phyloP scores from a whole-genome alignment of 2,888 invertebrate species.

The Mallateleia sp. region DNA sequence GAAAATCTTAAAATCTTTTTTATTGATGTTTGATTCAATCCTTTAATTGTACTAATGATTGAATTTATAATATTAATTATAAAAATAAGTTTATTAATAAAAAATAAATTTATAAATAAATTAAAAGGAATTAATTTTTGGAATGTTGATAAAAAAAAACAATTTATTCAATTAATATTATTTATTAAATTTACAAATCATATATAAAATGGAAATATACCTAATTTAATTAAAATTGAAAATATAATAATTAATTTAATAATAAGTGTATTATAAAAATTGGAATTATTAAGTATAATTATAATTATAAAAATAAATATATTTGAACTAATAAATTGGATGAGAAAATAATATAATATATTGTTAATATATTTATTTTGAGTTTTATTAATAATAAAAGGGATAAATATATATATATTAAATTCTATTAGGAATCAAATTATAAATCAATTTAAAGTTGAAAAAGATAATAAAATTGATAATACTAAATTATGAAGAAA shows the following conservation, averaged over 20 bases:
- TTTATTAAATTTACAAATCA: conserved; percentile 90
- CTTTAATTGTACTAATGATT: conserved; percentile 91
- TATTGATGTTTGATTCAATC: conserved; percentile 91
- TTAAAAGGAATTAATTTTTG: conserved; percentile 89
- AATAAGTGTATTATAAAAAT: conserved; percentile 82
- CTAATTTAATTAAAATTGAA: conserved; percentile 91
- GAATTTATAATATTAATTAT: conserved; percentile 91
- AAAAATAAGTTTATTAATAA: conserved; percentile 87
- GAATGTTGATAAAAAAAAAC: conserved; percentile 83
- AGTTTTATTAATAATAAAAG: conserved; percentile 90
- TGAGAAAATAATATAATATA: conserved; percentile 89
- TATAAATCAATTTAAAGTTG: conserved; percentile 76
- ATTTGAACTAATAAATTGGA: conserved; percentile 92
- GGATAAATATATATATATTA: conserved; percentile 90
- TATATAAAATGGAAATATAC: conserved; percentile 93
- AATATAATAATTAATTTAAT: conserved; percentile 87
- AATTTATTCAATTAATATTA: conserved; percentile 42
- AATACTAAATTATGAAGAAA: conserved; percentile 18
- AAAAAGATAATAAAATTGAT: conserved; percentile 4
- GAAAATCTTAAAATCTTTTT: conserved; percentile 92
- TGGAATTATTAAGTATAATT: too few species aligned
- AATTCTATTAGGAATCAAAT: conserved; percentile 86
- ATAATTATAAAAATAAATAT: conserved; percentile 92
- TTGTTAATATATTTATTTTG: conserved; percentile 87
- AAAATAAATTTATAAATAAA: conserved; percentile 90